Evolutionary conservation across 2,113 vertebrate genomes (phyloP).

Genomic region (Lucifuga dentata): DNA sequence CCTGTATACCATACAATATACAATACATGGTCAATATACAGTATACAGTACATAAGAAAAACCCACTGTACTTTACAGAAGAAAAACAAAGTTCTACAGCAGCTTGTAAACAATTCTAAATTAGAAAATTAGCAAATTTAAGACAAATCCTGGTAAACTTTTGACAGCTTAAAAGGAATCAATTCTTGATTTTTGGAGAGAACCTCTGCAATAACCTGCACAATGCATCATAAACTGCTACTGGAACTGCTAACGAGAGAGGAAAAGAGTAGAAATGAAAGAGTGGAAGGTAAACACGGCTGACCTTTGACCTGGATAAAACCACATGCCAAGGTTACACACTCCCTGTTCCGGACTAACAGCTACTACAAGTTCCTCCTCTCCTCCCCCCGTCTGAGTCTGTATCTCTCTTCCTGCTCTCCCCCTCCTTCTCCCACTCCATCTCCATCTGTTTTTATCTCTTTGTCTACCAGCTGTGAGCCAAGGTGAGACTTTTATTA

Average conservation of each 20-base stretch:
- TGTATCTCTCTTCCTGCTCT: constrained; percentile 3
- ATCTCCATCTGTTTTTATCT: not conserved
- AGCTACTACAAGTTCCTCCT: constrained; percentile 23
- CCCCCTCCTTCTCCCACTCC: constrained; percentile 25
- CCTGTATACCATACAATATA: no score
- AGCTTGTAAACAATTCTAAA: no score
- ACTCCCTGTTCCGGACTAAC: constrained; percentile 19
- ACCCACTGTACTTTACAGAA: no score
- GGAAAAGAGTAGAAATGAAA: not conserved
- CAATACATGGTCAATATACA: no score
- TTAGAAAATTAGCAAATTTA: no score
- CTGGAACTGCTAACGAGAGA: not conserved
- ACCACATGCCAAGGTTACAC: constrained; percentile 16
- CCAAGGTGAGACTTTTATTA: constrained; percentile 47
- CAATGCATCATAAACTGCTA: no score
- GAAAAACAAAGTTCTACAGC: no score
- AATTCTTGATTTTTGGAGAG: no score
- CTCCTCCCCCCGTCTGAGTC: constrained; percentile 26
- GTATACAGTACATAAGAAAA: no score
- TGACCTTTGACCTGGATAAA: constrained; percentile 16
- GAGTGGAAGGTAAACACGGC: constrained; percentile 6
- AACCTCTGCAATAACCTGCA: no score
- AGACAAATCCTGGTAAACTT: no score
- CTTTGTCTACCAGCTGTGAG: constrained; percentile 7
- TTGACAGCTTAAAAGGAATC: no score